A percentile compares a stretch with the other conserved stretches of the same genome.
Conservation (phyloP, 2,113 vertebrate genomes). For the Nerophis lumbriciformis region DNA sequence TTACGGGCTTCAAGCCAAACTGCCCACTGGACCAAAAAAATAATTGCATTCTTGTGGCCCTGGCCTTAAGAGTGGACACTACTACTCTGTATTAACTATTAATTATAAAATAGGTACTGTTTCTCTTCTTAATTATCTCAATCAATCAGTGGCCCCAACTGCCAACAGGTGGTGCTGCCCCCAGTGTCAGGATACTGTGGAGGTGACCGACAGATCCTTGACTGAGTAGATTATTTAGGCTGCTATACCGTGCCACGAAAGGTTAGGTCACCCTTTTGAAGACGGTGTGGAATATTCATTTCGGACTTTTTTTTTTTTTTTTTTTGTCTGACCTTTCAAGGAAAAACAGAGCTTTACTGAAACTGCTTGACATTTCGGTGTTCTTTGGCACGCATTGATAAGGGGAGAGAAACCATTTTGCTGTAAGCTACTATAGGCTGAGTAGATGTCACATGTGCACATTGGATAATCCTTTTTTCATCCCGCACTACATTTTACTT, state of each 20-base stretch:
- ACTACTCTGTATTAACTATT: too few relatives aligned
- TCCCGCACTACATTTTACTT: constrained; percentile 23
- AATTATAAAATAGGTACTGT: too few relatives aligned
- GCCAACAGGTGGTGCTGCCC: neutral
- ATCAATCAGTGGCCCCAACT: neutral
- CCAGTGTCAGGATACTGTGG: neutral
- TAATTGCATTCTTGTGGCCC: too few relatives aligned
- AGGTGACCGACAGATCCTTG: constrained; percentile 21
- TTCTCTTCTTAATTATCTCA: too few relatives aligned
- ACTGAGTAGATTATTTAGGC: constrained; percentile 53
- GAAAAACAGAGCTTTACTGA: constrained; percentile 69
- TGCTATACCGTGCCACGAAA: constrained; percentile 58
- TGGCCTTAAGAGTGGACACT: too few relatives aligned
- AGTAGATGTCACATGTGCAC: constrained; percentile 29
- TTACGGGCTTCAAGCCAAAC: too few relatives aligned
- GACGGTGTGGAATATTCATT: constrained; percentile 65
- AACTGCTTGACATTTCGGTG: constrained; percentile 76
- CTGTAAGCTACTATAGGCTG: constrained; percentile 45
- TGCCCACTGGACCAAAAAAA: too few relatives aligned
- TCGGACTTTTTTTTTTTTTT: constrained; percentile 49
- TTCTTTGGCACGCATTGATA: constrained; percentile 69
- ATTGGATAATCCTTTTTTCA: constrained; percentile 35
- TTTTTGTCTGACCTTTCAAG: constrained; percentile 73
- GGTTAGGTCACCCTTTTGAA: constrained; percentile 69
- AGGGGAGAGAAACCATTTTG: constrained; percentile 55